Evolutionary conservation across 1,140 invertebrate genomes (phyloP).

Genomic region (Heliothis subflexa): DNA sequence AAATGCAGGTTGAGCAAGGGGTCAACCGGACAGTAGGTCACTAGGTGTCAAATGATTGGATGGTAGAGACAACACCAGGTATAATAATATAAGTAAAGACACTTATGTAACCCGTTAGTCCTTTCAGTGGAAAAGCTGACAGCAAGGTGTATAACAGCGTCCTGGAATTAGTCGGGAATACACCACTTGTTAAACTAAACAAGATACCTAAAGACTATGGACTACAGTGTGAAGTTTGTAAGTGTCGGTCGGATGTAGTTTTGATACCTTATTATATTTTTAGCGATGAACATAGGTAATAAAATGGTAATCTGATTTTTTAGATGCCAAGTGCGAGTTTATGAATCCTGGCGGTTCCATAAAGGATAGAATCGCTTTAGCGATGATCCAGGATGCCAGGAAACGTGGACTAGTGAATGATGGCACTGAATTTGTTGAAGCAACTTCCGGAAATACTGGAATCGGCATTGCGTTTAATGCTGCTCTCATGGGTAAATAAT

Average conservation of each 20-base stretch:
- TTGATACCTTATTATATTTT: no score
- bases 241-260: constrained; percentile 37
- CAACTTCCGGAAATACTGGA: constrained; percentile 97
- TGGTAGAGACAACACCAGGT: no score
- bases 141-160: constrained; percentile 85
- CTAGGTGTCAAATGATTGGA: no score
- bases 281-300: no score
- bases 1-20: no score
- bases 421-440: constrained; percentile 94
- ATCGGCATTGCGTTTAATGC: constrained; percentile 97
- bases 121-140: constrained; percentile 37
- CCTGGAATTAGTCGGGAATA: constrained; percentile 95
- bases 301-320: constrained; percentile 21
- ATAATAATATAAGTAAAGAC: no score
- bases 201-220: constrained; percentile 92
- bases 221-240: constrained; percentile 94
- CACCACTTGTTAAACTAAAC: constrained; percentile 95
- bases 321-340: constrained; percentile 99
- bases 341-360: constrained; percentile 98
- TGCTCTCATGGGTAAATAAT: constrained; percentile 91
- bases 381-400: constrained; percentile 98
- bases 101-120: background rate
- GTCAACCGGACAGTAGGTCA: no score
- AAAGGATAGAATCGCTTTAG: constrained; percentile 96
- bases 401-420: constrained; percentile 92